A percentile compares a stretch with the other conserved stretches of the same genome.
Evolutionary conservation across 1,140 invertebrate species (phyloP).

Genomic region (Drosophila neocordata): DNA sequence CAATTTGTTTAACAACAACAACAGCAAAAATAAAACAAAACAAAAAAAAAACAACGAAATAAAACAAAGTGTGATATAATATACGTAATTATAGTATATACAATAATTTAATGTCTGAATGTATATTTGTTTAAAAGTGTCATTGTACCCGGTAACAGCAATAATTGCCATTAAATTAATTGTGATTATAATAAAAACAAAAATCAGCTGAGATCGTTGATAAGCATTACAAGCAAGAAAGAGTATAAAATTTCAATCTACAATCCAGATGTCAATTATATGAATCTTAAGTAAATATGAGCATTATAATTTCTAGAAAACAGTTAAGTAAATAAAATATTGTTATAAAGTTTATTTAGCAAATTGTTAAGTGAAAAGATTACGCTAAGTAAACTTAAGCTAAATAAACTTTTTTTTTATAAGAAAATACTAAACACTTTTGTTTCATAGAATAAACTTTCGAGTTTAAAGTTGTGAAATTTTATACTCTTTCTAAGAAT

Average conservation of each 20-base stretch:
- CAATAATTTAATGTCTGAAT: constrained; percentile 1
- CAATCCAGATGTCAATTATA: not conserved
- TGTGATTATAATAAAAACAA: constrained; percentile 34
- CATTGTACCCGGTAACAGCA: constrained; percentile 40
- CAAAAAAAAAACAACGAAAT: not conserved
- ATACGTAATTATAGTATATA: constrained; percentile 24
- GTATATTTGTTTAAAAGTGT: constrained; percentile 26
- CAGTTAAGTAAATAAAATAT: not conserved
- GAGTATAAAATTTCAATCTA: constrained; percentile 29
- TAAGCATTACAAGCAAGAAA: constrained; percentile 10
- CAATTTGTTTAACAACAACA: not conserved
- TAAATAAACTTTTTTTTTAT: no score
- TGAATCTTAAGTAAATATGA: not conserved
- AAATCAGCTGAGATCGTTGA: constrained; percentile 51
- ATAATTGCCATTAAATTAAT: constrained; percentile 32
- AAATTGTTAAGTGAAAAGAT: not conserved
- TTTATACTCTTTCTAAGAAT: no score
- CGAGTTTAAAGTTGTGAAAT: no score
- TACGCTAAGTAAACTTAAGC: no score
- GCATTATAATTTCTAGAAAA: not conserved
- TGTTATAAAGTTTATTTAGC: not conserved
- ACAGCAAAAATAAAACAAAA: not conserved
- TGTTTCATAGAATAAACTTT: no score
- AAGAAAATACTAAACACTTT: no score
- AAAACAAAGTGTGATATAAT: constrained; percentile 33